A percentile compares a stretch with the other conserved stretches of the same genome.
Conservation (phyloP, 2,888 invertebrate species). For the Aproaerema taeniolella region DNA sequence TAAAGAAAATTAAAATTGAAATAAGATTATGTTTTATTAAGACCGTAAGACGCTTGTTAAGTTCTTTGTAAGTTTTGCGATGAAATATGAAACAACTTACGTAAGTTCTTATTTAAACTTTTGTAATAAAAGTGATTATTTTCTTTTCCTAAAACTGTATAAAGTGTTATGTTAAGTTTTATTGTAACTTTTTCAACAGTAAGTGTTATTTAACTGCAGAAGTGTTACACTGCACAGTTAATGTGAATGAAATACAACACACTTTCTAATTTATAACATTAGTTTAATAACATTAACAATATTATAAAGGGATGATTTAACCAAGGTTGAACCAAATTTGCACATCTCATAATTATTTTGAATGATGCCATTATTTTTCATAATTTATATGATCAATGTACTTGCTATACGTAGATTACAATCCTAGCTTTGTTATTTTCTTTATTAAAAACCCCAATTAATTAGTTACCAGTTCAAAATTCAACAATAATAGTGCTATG, state of each 20-base stretch:
- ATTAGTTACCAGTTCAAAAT: background rate
- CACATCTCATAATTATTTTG: no score
- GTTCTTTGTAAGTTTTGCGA: background rate
- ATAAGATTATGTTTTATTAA: conserved; percentile 5
- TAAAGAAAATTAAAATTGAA: conserved; percentile 11
- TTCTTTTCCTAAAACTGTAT: no score
- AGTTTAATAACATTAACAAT: no score
- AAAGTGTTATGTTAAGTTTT: no score
- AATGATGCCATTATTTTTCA: no score
- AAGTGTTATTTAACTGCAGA: background rate
- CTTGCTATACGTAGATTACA: no score
- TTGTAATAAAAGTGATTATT: background rate
- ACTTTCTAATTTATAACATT: background rate
- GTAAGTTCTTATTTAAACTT: background rate
- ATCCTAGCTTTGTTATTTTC: no score
- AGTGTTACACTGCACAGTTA: background rate
- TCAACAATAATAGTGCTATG: background rate
- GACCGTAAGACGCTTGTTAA: background rate
- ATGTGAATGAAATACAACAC: background rate
- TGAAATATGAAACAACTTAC: background rate
- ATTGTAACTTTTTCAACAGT: background rate
- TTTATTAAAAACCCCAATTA: no score
- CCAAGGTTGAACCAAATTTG: no score
- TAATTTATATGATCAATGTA: no score
- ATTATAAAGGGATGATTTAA: no score